Evolutionary conservation across 1,140 invertebrate genomes (phyloP).

Genomic region (Trachymyrmex septentrionalis): DNA sequence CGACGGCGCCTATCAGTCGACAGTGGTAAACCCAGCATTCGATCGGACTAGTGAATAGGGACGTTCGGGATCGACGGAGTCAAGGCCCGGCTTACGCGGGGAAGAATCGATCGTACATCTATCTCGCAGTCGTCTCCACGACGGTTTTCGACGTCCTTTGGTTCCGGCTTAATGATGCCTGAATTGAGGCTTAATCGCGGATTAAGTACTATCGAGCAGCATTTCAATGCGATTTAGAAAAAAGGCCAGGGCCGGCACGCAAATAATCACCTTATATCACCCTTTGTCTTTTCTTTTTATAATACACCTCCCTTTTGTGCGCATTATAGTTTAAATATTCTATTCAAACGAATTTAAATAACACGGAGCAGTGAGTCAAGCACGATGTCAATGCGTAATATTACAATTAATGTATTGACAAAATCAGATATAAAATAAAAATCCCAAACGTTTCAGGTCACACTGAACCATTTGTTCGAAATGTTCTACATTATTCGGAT

Average conservation of each 20-base stretch:
- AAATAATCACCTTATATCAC: conserved; percentile 20
- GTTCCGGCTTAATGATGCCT: conserved; percentile 83
- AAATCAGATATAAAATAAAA: too few species aligned
- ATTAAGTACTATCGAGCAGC: conserved; percentile 80
- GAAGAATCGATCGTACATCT: conserved; percentile 83
- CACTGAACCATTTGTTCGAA: too few species aligned
- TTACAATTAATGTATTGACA: too few species aligned
- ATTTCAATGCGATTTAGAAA: conserved; percentile 79
- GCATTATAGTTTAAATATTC: neutral
- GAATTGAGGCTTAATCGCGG: conserved; percentile 83
- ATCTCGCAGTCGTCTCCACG: conserved; percentile 77
- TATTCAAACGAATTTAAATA: too few species aligned
- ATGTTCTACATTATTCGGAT: too few species aligned
- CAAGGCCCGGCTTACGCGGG: conserved; percentile 78
- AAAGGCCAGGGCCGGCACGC: conserved; percentile 14
- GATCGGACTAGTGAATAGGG: conserved; percentile 64
- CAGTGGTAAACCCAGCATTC: conserved; percentile 77
- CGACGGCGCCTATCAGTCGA: conserved; percentile 50
- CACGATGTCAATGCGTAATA: too few species aligned
- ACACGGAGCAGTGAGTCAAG: too few species aligned
- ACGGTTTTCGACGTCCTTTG: conserved; percentile 83
- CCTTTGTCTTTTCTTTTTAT: neutral
- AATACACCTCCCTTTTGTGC: too few species aligned
- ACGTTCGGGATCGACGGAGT: conserved; percentile 62
- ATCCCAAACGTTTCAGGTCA: too few species aligned